A percentile compares a stretch with the other conserved stretches of the same genome.
These are phyloP conservation scores for Cherax destructor DNA, from an alignment of 1,140 invertebrate genomes.

Conservation along the genomic window DNA sequence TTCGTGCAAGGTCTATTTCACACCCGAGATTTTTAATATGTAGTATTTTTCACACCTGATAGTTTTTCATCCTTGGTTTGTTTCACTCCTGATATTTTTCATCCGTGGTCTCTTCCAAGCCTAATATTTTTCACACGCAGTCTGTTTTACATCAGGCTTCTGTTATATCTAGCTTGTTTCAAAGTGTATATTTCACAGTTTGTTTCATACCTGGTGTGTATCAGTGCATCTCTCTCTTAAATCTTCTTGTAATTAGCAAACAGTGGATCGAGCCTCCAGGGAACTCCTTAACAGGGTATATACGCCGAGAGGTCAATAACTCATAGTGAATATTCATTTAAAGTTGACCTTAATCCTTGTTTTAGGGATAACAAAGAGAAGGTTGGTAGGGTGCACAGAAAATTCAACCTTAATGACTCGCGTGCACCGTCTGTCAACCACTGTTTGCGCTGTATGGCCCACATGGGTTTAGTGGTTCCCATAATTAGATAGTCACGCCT, in stretches of 20 bases:
- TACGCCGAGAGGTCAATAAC: no score
- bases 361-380: neutral
- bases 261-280: neutral
- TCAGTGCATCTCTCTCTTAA: neutral
- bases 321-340: no score
- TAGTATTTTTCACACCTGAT: neutral
- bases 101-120: neutral
- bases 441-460: no score
- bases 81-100: neutral
- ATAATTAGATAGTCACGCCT: no score
- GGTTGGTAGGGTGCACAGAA: no score
- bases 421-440: no score
- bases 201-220: neutral
- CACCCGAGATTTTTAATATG: neutral
- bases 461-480: no score
- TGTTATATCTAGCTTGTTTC: neutral
- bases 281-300: no score
- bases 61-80: neutral
- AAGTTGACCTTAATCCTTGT: no score
- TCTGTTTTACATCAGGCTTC: neutral
- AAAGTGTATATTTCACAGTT: neutral
- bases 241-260: neutral
- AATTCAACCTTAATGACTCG: no score
- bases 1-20: neutral
- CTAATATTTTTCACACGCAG: neutral